Conservation (phyloP, 2,888 invertebrate species). For the Calephelis perditalis region DNA sequence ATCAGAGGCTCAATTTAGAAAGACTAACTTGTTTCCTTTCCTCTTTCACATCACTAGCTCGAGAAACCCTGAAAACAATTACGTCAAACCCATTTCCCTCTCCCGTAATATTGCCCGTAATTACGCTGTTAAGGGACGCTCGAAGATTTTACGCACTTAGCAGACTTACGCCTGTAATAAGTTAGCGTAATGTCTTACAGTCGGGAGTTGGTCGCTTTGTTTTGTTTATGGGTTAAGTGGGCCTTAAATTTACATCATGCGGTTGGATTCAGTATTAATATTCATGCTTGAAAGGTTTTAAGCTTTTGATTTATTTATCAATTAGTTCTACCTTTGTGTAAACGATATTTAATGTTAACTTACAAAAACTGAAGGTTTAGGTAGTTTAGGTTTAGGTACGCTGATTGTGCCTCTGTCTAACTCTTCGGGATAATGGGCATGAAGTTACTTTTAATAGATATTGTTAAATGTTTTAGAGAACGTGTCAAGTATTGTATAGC, state of each 20-base stretch:
- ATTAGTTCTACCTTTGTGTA: too few species aligned
- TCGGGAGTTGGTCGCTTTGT: constrained; percentile 24
- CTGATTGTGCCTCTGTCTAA: too few species aligned
- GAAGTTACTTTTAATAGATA: too few species aligned
- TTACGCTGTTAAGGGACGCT: constrained; percentile 55
- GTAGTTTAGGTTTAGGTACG: too few species aligned
- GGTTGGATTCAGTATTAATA: constrained; percentile 7
- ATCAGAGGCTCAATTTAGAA: too few species aligned
- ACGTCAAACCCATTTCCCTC: constrained; percentile 43
- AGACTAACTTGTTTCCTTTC: not conserved
- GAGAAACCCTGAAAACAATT: constrained; percentile 52
- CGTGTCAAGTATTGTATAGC: too few species aligned
- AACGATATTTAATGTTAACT: too few species aligned
- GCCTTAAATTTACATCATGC: constrained; percentile 9
- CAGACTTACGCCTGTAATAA: constrained; percentile 50
- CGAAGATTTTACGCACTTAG: constrained; percentile 68
- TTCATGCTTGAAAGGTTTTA: not conserved
- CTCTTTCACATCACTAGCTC: not conserved
- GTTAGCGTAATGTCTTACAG: constrained; percentile 32
- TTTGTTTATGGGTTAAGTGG: constrained; percentile 32
- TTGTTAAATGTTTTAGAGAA: too few species aligned
- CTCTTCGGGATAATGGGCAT: too few species aligned
- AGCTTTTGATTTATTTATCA: too few species aligned
- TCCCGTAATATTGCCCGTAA: constrained; percentile 52
- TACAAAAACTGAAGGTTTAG: too few species aligned